Percentiles rank a stretch among this genome's conserved stretches.
Evolutionary conservation across 2,797 vertebrate species (phyloP).

Genomic region (Helostoma temminkii): DNA sequence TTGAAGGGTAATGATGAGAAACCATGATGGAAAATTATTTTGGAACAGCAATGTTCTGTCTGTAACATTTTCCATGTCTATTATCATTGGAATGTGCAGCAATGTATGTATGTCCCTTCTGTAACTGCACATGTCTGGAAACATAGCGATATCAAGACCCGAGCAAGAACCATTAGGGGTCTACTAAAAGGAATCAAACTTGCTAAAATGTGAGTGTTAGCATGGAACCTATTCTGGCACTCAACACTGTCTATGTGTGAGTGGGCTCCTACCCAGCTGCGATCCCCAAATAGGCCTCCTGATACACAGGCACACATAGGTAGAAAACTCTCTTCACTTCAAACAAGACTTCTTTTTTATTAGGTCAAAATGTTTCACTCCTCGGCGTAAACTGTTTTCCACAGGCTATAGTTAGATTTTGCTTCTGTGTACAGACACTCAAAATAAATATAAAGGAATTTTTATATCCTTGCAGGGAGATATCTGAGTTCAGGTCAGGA

Average conservation of each 20-base stretch:
- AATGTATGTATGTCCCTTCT: slow-evolving; percentile 12
- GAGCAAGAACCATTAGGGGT: no score
- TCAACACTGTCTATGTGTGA: neutral
- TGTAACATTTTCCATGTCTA: slow-evolving; percentile 45
- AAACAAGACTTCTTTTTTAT: no score
- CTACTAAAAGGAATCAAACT: no score
- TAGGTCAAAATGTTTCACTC: no score
- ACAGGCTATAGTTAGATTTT: neutral
- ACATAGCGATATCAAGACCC: neutral
- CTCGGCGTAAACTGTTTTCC: neutral
- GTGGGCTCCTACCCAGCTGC: no score
- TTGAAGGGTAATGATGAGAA: slow-evolving; percentile 47
- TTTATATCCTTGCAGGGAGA: slow-evolving; percentile 5
- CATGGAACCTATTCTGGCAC: neutral
- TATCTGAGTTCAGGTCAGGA: slow-evolving; percentile 2
- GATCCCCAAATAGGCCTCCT: neutral
- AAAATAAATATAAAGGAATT: neutral
- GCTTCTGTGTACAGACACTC: neutral
- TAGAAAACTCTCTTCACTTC: no score
- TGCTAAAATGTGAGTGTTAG: no score
- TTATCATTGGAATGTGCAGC: slow-evolving; percentile 61
- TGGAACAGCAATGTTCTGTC: slow-evolving; percentile 26
- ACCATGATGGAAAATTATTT: slow-evolving; percentile 39
- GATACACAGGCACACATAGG: no score
- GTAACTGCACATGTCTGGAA: neutral